Evolutionary conservation across 1,140 invertebrate species (phyloP), one percentile per base, ranked within the genome.

Genomic region (Drosophila ananassae): DNA sequence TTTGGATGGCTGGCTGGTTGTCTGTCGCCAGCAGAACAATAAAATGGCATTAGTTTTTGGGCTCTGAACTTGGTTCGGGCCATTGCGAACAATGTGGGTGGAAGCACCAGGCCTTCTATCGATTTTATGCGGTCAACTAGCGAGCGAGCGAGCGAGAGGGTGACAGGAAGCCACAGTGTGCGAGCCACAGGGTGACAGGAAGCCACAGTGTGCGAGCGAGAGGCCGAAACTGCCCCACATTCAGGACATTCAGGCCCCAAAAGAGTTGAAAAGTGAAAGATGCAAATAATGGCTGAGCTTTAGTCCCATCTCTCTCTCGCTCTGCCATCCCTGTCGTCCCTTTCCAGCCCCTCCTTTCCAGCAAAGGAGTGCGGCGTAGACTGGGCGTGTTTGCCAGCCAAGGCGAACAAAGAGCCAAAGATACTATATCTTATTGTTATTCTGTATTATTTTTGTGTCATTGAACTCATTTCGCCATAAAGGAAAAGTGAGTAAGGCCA

Each of bases 11-110:
- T 10, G 28, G 28, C 22, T 21, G 37, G 3, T 25, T 48, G 51
- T 7, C 46, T 61, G 71, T 73, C 71, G 60, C 56, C 53, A 53
- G 47, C 71, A 58, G 51, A 76, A 89, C 83, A 89, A 89, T 87
- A 89, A 87, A 75, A 87, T 87, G 83, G 75, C 79, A 89, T 87
- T 89, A 87, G 83, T 87, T 87, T 87, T 87, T 83, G 83, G 79
- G 71, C 76, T 66, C 81, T 83, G 83, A 87, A 87, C 83, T 87
- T 87, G 74, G 54, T 76, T 73, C 51, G 55, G 61, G 60, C 24
- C 48, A 71, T 41, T 63, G 71, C 73, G 61, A 84, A 85, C 81
- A 84, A 87, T 77, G 79, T 17, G 41, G 41, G 17, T 44, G 41
- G 41, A 44, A 44, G 41, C 2, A 44, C 41, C n/a, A 68, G 67